Conservation (phyloP, 2,113 vertebrate genomes). For the Chiloscyllium plagiosum region DNA sequence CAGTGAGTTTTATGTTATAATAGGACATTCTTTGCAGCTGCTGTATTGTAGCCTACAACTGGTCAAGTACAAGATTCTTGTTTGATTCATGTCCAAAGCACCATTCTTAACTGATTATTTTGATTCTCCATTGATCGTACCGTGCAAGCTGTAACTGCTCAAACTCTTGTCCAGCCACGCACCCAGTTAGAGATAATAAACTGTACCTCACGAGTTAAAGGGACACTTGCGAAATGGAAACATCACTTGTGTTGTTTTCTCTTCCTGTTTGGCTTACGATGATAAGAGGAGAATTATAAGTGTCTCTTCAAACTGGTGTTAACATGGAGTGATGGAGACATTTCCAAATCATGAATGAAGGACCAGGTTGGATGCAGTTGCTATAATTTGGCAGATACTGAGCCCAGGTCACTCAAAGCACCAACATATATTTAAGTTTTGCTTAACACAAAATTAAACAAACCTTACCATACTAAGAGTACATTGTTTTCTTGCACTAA, state of each 20-base stretch:
- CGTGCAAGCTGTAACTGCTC: not conserved
- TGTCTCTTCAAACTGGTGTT: not conserved
- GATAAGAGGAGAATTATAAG: not conserved
- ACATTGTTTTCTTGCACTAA: slow-evolving; percentile 36
- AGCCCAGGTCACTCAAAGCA: slow-evolving; percentile 29
- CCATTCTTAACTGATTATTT: not conserved
- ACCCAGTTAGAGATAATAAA: not conserved
- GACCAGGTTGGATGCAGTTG: not conserved
- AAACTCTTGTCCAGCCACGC: not conserved
- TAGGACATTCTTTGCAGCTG: slow-evolving; percentile 10
- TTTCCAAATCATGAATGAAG: not conserved
- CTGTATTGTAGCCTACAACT: slow-evolving; percentile 16
- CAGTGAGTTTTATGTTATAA: slow-evolving; percentile 30
- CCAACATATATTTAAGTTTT: not conserved
- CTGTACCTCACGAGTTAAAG: not conserved
- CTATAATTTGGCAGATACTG: slow-evolving; percentile 1
- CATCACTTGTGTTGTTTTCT: not conserved
- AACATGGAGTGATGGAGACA: not conserved
- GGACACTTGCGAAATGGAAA: not conserved
- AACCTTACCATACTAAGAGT: slow-evolving; percentile 31
- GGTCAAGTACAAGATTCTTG: not conserved
- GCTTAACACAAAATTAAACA: slow-evolving; percentile 25
- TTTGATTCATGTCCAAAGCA: not conserved
- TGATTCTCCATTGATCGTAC: not conserved
- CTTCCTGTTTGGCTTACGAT: not conserved